These are phyloP conservation scores for Solenodon paradoxus DNA, from an alignment of 2,113 vertebrate species.

Conservation along the genomic window DNA sequence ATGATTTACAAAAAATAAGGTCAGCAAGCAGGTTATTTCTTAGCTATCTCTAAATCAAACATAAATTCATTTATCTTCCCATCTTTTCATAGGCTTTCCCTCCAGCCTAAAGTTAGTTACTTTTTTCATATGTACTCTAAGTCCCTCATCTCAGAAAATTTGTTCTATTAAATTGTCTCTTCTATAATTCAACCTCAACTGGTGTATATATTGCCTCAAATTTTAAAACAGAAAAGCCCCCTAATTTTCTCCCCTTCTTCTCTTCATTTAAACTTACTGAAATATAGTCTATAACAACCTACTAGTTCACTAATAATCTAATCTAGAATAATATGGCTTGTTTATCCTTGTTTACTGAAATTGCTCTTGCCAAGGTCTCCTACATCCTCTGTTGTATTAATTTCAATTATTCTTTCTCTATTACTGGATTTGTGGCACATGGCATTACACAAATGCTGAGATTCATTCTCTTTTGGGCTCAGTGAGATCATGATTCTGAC, in stretches of 20 bases:
- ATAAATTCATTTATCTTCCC: background rate
- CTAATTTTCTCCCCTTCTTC: background rate
- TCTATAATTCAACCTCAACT: background rate
- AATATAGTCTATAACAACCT: background rate
- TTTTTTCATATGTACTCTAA: background rate
- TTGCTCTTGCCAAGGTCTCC: background rate
- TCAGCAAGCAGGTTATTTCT: background rate
- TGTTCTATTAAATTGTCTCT: background rate
- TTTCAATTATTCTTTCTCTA: background rate
- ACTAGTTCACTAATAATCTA: background rate
- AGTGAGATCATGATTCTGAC: background rate
- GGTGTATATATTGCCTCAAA: background rate
- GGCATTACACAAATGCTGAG: background rate
- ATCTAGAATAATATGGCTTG: background rate
- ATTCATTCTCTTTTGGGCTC: background rate
- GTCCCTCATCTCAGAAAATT: background rate
- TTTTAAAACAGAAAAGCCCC: background rate
- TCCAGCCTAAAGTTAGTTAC: background rate
- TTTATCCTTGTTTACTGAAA: background rate
- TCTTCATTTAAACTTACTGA: background rate
- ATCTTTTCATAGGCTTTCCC: background rate
- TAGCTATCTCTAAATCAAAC: background rate
- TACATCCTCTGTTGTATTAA: background rate
- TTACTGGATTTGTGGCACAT: background rate
- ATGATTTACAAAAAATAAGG: background rate